Evolutionary conservation across 1,140 invertebrate species (phyloP), one percentile per base, ranked within the genome.

Genomic region (Adelges cooleyi): DNA sequence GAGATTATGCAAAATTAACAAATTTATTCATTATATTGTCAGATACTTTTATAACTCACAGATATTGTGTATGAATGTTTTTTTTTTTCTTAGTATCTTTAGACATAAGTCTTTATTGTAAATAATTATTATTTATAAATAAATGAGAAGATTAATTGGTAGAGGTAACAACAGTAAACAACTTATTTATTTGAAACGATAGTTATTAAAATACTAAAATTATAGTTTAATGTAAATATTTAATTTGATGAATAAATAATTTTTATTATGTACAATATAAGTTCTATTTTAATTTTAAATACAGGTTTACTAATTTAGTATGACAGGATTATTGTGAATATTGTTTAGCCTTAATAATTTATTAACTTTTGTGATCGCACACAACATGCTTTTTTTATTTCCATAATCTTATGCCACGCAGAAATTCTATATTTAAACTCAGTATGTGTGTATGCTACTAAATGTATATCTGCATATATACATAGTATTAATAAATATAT

Each of bases 321-420:
- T 27, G 13, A 27, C 25, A 62, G 23, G 2, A 29, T 51, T 62
- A 27, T 46, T 44, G 17, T 59, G 23, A 44, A 46, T 62, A 20
- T 10, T 22, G 18, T 46, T 62, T 29, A 48, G 42, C 25, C 42
- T 48, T 25, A 29, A 29, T 6, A 48, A 20, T 48, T 44, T 46
- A 46, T 62, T 5, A 18, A 33, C 29, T 46, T 62, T 46, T 62
- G 42, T 62, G 56, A 62, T 62, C 56, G 56, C 56, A 62, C 56
- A 62, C 56, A 62, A 62, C 56, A 62, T 62, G 27, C 11, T 42
- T 18, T 25, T 46, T 25, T 22, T 22, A 44, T 54, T 54, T 25
- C 22, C 10, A 2, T 22, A 20, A 46, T 48, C 1, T 46, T 62
- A 48, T 62, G 10, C 40, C 25, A 62, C 13, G 17, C 23, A 48